Conservation (phyloP, 2,888 invertebrate genomes). For the Drosophila koepferae region DNA sequence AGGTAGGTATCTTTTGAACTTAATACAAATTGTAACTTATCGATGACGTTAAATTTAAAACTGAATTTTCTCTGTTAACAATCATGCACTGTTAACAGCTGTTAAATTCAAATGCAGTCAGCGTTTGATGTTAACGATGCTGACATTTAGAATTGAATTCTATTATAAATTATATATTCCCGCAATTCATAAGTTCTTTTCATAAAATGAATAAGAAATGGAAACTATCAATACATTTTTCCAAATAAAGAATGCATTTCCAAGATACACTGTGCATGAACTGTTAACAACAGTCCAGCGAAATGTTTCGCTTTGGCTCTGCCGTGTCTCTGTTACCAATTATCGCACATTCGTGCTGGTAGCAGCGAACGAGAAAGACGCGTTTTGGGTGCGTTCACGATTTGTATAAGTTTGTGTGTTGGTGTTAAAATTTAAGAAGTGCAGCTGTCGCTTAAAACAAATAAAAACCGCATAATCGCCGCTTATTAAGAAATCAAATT, state of each 20-base stretch:
- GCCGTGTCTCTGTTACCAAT: constrained; percentile 22
- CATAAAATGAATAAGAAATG: neutral
- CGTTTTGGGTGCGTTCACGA: constrained; percentile 59
- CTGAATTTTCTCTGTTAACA: neutral
- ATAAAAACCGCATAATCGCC: constrained; percentile 57
- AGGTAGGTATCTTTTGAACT: neutral
- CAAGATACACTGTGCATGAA: neutral
- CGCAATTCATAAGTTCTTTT: neutral
- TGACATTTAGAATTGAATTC: neutral
- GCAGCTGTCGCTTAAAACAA: constrained; percentile 75
- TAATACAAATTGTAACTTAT: constrained; percentile 3
- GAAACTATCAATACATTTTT: neutral
- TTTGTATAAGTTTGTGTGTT: constrained; percentile 45
- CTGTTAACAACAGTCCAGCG: constrained; percentile 47
- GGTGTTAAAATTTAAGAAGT: constrained; percentile 54
- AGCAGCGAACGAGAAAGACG: constrained; percentile 66
- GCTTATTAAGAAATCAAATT: constrained; percentile 33
- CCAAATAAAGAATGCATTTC: neutral
- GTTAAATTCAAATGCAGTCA: constrained; percentile 39
- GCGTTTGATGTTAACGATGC: neutral
- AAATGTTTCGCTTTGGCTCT: constrained; percentile 27
- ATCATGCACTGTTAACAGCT: neutral
- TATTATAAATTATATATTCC: neutral
- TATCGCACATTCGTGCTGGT: constrained; percentile 59
- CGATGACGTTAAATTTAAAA: constrained; percentile 6